Base-by-base conservation (phyloP, 2,888 invertebrate genomes). In the Ichneumoninae sp. region DNA sequence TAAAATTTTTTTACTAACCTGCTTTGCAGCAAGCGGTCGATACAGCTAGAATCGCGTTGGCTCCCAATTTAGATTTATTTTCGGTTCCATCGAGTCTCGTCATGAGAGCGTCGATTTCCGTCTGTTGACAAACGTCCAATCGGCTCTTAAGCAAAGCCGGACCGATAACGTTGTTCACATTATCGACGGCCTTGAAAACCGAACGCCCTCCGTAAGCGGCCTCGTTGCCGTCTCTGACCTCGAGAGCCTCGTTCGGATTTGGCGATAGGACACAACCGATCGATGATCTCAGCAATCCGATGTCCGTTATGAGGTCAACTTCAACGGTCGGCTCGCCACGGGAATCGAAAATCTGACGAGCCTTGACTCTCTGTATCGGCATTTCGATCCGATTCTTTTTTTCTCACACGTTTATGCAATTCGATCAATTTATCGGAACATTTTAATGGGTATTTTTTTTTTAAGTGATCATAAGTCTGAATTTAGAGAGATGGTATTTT, bases 321-420 rank as follows among this genome's bases (percentile, higher is more conserved):
- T 93, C 96, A 76, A 96, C 95, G 16, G 96, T 96, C n/a, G 96
- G 96, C 90, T 96, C 96, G 36, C 96, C 96, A 82, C 96, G 95
- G 85, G 96, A 95, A 94, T 96, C 96, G 91, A 95, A 96, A 90
- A 96, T 96, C 90, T 95, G 95, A 78, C 96, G 95, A 75, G 96
- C 96, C 90, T 95, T 94, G 19, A 96, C 93, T 88, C 95, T 95
- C 86, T 94, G 93, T 90, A 96, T 95, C 60, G 95, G 94, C 95
- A 96, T 96, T 79, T 81, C 92, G 50, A 79, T 47, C 30, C 10
- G 68, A 13, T 47, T 71, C 26, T 44, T 68, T 57, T 10, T 6
- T 0, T 47, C 22, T 44, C 62, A 0, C 13, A 16, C 10, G 36
- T 60, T 60, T 33, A 62, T 16, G 62, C 33, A 57, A 66, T 72